A percentile compares a stretch with the other conserved stretches of the same genome.
phyloP scores from a whole-genome alignment of 2,888 invertebrate species.

The Ditula angustiorana region DNA sequence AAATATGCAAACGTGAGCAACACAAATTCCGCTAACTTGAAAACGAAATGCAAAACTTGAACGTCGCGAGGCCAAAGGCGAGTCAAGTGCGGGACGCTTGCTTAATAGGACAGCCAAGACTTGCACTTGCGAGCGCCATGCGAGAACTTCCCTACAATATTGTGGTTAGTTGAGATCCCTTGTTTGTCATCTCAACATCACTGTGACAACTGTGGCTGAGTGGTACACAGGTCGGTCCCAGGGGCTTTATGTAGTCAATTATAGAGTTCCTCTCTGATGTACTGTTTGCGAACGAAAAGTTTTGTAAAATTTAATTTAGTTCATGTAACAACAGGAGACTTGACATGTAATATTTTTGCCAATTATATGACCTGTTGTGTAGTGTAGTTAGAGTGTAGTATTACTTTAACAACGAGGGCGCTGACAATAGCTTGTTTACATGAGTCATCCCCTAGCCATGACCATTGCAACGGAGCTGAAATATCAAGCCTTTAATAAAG shows the following conservation, averaged over 20 bases:
- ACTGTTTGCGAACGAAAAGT: slow-evolving; percentile 17
- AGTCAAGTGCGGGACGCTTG: slow-evolving; percentile 67
- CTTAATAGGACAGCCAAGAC: slow-evolving; percentile 56
- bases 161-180: slow-evolving; percentile 56
- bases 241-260: slow-evolving; percentile 49
- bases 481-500: too few relatives aligned
- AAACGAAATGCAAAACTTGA: slow-evolving; percentile 74
- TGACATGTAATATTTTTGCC: too few relatives aligned
- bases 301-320: slow-evolving; percentile 3
- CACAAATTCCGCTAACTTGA: slow-evolving; percentile 75
- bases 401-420: too few relatives aligned
- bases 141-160: slow-evolving; percentile 62
- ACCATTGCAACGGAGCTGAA: too few relatives aligned
- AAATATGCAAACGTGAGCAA: slow-evolving; percentile 71
- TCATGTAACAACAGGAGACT: background rate
- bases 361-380: too few relatives aligned
- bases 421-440: too few relatives aligned
- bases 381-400: too few relatives aligned
- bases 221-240: slow-evolving; percentile 47
- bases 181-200: slow-evolving; percentile 61
- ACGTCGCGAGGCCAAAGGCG: slow-evolving; percentile 65
- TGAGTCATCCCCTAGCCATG: too few relatives aligned
- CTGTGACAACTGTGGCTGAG: slow-evolving; percentile 48
- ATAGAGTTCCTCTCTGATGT: slow-evolving; percentile 10
- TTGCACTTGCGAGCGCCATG: slow-evolving; percentile 29